Conservation (phyloP, 2,797 vertebrate species). For the Eupleurogrammus muticus region DNA sequence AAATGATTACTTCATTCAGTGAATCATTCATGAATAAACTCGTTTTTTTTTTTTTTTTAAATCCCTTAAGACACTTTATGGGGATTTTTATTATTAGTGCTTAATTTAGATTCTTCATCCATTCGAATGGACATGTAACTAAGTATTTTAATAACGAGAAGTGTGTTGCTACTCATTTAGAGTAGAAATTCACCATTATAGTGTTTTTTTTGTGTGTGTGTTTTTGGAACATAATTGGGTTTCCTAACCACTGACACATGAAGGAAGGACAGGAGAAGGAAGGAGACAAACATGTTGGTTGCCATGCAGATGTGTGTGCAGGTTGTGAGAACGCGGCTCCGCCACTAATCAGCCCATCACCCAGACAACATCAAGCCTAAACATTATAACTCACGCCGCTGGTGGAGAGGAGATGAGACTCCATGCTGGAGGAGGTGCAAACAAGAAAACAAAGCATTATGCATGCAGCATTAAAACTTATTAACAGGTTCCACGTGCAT, state of each 20-base stretch:
- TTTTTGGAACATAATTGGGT: no score
- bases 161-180: no score
- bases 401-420: conserved; percentile 3
- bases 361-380: conserved; percentile 61
- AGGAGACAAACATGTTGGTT: conserved; percentile 71
- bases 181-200: no score
- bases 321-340: conserved; percentile 58
- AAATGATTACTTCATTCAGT: no score
- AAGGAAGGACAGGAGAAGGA: conserved; percentile 30
- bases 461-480: conserved; percentile 4
- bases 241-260: neutral
- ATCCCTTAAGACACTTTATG: no score
- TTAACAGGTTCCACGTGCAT: conserved; percentile 42
- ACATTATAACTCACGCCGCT: conserved; percentile 21
- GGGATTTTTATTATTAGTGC: no score
- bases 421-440: conserved; percentile 5
- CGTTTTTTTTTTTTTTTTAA: no score
- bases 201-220: no score
- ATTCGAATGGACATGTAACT: no score
- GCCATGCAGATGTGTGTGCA: conserved; percentile 72
- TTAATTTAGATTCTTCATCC: no score
- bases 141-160: no score
- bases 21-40: no score
- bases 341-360: conserved; percentile 68
- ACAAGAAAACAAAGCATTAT: conserved; percentile 7